Evolutionary conservation across 2,113 vertebrate species (phyloP), one percentile per base, ranked within the genome.

Genomic region (Lasiurus cinereus): DNA sequence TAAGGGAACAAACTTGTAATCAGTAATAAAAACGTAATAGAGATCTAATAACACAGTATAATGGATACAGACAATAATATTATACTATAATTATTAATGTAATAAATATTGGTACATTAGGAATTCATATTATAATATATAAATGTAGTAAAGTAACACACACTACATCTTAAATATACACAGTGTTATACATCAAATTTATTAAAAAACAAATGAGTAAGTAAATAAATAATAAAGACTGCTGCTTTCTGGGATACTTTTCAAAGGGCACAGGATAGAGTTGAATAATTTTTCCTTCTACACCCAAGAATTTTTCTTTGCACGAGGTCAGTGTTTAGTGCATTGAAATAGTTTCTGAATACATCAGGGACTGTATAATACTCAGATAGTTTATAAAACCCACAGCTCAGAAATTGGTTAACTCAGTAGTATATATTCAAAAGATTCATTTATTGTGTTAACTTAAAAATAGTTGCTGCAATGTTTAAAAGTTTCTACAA

Each of bases 331-430:
- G 74, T 84, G 48, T 56, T 88, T 66, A 31, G 86, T 83, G n/a
- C 14, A 83, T 8, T 46, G 6, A 88, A 84, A 64, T 70, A 6
- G 78, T 93, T 86, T 64, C 43, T 31, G 21, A 90, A 36, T 62
- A 39, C 4, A 59, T 19, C 33, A 78, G 64, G 4, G 0, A 72
- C 4, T 93, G 9, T 43, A 50, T 48, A 92, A 16, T 59, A 43
- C 95, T 93, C 22, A 96, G 43, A 59, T 59, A 79, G 66, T 56
- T 78, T 59, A 84, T 87, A 27, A 82, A 74, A 73, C 29, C 6
- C 87, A 54, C 1, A 78, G 39, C 90, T 84, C 59, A 94, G 48
- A 74, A 74, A 90, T n/a, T 89, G 16, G 16, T 90, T 36, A 94
- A 78, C 5, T 56, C 31, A 21, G 7, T 52, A 67, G 22, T 69